Conservation (phyloP, 1,140 invertebrate genomes). For the Bombus sylvicola region DNA sequence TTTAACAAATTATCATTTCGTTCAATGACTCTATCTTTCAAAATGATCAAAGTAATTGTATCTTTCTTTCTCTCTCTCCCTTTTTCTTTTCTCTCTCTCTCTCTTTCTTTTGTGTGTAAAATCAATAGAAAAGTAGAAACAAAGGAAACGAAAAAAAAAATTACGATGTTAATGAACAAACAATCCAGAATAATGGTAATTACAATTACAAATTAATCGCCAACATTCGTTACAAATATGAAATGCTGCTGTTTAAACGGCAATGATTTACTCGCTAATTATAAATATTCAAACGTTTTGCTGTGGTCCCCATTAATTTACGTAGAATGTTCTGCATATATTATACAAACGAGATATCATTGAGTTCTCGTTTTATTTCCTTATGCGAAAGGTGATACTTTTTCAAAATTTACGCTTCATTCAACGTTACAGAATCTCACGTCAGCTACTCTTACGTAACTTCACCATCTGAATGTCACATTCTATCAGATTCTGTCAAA, state of each 20-base stretch:
- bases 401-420: not conserved
- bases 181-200: not conserved
- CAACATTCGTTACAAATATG: not conserved
- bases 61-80: not conserved
- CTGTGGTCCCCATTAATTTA: not conserved
- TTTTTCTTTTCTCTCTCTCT: too few relatives aligned
- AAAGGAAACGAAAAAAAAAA: not conserved
- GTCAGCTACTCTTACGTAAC: not conserved
- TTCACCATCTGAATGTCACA: not conserved
- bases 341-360: not conserved
- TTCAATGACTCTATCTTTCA: not conserved
- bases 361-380: not conserved
- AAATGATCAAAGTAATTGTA: not conserved
- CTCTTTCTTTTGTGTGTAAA: not conserved
- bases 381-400: not conserved
- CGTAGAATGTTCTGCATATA: not conserved
- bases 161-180: not conserved
- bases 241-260: constrained; percentile 11
- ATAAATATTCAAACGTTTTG: constrained; percentile 35
- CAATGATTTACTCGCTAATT: constrained; percentile 24
- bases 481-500: not conserved
- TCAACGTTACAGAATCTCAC: too few relatives aligned
- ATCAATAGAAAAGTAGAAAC: too few relatives aligned
- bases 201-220: constrained; percentile 20
- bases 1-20: constrained; percentile 6